Percentiles rank a stretch among this genome's conserved stretches.
These are phyloP conservation scores for Macrochelys suwanniensis DNA, from an alignment of 2,797 vertebrate species.

Conservation along the genomic window DNA sequence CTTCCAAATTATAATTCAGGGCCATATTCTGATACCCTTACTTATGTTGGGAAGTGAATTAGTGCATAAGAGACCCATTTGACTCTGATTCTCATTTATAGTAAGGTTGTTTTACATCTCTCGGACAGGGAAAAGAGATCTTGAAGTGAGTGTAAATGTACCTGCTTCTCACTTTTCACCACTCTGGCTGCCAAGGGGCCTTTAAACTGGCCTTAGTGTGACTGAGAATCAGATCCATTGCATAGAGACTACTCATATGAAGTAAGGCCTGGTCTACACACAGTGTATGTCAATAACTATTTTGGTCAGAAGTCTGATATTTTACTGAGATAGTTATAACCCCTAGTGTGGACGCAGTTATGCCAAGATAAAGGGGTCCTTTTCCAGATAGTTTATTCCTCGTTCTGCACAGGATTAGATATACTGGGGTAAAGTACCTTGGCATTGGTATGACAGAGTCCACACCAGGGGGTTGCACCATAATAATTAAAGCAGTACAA, in stretches of 20 bases:
- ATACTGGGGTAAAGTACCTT: not conserved
- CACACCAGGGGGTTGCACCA: not conserved
- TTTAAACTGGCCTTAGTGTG: not conserved
- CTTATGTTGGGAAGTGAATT: fast-evolving
- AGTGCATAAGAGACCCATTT: not conserved
- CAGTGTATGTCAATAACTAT: not conserved
- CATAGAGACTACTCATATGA: not conserved
- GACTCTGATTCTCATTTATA: not conserved
- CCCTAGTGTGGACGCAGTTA: not conserved
- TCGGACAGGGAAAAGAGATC: not conserved
- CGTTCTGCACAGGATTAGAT: fast-evolving
- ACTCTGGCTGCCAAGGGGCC: not conserved
- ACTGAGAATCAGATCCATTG: not conserved
- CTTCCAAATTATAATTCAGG: not conserved
- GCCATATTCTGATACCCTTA: not conserved
- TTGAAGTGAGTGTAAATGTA: not conserved
- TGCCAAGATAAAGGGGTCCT: not conserved
- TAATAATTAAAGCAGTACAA: not conserved
- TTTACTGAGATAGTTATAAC: not conserved
- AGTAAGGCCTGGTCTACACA: not conserved
- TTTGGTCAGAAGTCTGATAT: not conserved
- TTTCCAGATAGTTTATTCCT: not conserved
- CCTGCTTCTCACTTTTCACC: not conserved
- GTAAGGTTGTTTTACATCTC: not conserved
- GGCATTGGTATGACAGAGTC: not conserved